Evolutionary conservation across 2,797 vertebrate genomes (phyloP), one percentile per base, ranked within the genome.

Genomic region (Cetoscarus ocellatus): DNA sequence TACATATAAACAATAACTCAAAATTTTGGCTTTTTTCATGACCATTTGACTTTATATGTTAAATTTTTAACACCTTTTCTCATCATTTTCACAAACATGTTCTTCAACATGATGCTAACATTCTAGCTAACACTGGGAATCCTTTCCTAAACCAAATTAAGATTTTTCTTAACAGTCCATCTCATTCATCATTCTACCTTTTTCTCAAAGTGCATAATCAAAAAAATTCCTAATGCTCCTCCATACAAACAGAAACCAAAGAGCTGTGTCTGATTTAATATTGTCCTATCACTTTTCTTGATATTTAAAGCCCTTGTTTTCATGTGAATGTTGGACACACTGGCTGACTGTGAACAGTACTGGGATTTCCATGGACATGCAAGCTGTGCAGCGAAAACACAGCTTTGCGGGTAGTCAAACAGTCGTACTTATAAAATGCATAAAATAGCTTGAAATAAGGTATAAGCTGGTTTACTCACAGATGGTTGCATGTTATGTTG

Each of bases 391-490:
- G 67, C 7, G 55, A 78, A 83, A 59, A 80, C 62, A 77, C 82
- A 83, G 66, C 83, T 74, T 77, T 0, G 8, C 73, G 79, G 86
- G 84, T 48, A 73, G 79, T 85, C 83, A 87, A 87, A 87, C 75
- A 77, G 68, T 72, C 62, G 35, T 53, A 80, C 79, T 84, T 79
- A 83, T 65, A 75, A 87, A 71, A 86, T 80, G 78, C 80, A 82
- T 83, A 61, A 73, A 79, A 83, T 71, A 58, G 73, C 82, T 78
- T 59, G 19, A 84, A 88, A 86, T 63, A 88, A 88, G 83, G 77
- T 82, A 85, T 86, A 83, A 77, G 75, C 76, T 71, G 75, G 83
- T 88, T 90, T 86, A 88, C 67, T 75, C 81, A 51, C 83, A 81
- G 77, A 86, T 78, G 82, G 82, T 77, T 75, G 70, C 64, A 72